Evolutionary conservation across 2,797 vertebrate genomes (phyloP), one percentile per base, ranked within the genome.

Genomic region (Pterois miles): DNA sequence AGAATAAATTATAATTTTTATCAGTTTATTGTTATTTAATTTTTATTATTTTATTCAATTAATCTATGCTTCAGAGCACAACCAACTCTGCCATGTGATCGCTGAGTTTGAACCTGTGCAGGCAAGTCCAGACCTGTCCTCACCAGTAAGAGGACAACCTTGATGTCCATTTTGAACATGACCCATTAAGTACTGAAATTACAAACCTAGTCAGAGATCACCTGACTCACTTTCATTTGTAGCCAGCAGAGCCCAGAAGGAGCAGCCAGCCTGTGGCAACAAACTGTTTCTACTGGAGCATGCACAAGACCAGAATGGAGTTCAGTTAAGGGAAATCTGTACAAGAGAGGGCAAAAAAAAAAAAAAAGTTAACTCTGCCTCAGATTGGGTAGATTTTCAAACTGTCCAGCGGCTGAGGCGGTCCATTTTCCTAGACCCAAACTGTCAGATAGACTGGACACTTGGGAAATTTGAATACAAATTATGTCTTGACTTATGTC

Each of bases 61-160:
- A 36, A 52, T 69, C 4, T 50, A 1, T 33, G 25, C 16, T n/a
- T 14, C 57, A 58, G 34, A 57, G 48, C 1, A 14, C 2, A 34
- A 58, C 31, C 38, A 18, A 6, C 27, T 53, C 20, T 25, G 38
- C 29, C 22, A 50, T 29, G 48, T 68, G 54, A 33, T 71, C 54
- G 7, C 7, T 57, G 18, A 23, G 70, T 68, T 33, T 34, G 54
- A 73, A 33, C 64, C 25, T 27, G 58, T 63, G 40, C 14, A 43
- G 72, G 8, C 86, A 85, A 53, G 84, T 88, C 78, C 64, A 75
- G 74, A 69, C 89, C 54, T 83, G 87, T 82, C 74, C 78, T 76
- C 60, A 48, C 12, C 12, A n/a, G 20, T 25, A 31, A 13, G 27
- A 6, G 34, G 65, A 58, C 73, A 74, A 53, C 59, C 69, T 52